Base-by-base conservation (phyloP, 2,797 vertebrate species). In the Pelodytes ibericus region DNA sequence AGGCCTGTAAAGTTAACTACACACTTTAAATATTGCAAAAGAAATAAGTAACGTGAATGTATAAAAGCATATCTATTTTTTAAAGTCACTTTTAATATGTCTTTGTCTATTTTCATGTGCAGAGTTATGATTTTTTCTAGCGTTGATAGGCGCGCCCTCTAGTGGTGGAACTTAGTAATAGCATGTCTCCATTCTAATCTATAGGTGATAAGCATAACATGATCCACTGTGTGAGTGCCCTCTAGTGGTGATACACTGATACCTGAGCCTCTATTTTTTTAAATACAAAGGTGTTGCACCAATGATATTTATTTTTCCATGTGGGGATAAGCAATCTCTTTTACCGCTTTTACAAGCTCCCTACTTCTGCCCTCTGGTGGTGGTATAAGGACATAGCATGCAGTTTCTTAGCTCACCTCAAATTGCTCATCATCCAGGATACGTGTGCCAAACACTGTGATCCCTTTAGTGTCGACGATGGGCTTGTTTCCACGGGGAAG, bases 401-500 rank as follows among this genome's bases (percentile, higher is more conserved):
- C 49, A 20, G 4, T 25, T 22, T 7, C 3, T 22, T 18, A n/a
- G n/a, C 82, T 86, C 81, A 97, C 96, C 95, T 96, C 94, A 82
- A 98, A 98, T 68, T 95, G 94, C 82, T 95, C 94, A 41, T 95
- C 94, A 31, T 96, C 96, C 18, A 97, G 88, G 62, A 97, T 88
- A 4, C 94, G 94, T 41, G 94, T 90, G 30, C 96, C 96, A 18
- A 98, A 97, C 68, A 97, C 90, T 0, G 95, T 93, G 85, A 98
- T 93, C 60, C 96, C 96, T 0, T 88, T 94, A 72, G 92, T 95
- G 87, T 97, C 95, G 13, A 98, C 27, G 64, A 86, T 80, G 0
- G 96, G 93, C 0, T 84, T 88, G 84, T 90, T 88, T 69, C 94
- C 90, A 8, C 95, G 91, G 1, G 90, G 88, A 36, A 98, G 87